Base-by-base conservation (phyloP, 1,140 invertebrate species). In the Drosophila nigrodunni region DNA sequence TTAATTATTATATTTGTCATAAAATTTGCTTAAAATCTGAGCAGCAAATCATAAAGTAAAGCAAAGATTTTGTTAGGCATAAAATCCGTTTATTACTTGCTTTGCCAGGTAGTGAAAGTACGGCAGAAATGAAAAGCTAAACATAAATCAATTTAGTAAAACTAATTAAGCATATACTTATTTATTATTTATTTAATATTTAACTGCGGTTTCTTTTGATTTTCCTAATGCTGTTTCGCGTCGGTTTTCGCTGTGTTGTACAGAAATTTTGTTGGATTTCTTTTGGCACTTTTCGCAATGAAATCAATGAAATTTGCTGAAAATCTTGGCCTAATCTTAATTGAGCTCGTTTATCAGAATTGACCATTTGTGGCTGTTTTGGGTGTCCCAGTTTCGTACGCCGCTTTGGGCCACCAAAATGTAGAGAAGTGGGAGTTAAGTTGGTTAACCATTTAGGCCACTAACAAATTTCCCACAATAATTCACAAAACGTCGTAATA, bases 401-500 rank as follows among this genome's bases (percentile, higher is more conserved):
- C 9, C 8, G 6, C 13, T 15, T 13, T 54, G 35, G 34, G 30
- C 8, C 7, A 47, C 6, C 7, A 21, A 47, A 21, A 13, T 8
- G 15, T 5, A 7, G 46, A 9, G 46, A 13, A 34, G 35, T 47
- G 13, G 44, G 44, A 47, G 10, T 30, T n/a, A 41, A 64, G 15
- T 43, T 37, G 15, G 37, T 37, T 15, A 54, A 54, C 21, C 78
- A 79, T 88, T 87, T 88, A 80, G 77, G 50, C 59, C 55, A 70
- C 69, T 57, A 78, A 89, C 83, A 89, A 89, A 89, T 85, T 89
- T 89, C 85, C 81, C 85, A 89, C 85, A 89, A 89, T 85, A 89
- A 89, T 89, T 89, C 85, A 88, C 83, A 89, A 89, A 89, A 83
- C 80, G 85, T 78, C 83, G 85, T 89, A 89, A 90, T 90, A 90